Evolutionary conservation across 2,113 vertebrate genomes (phyloP).

Genomic region (Cyanoliseus patagonus): DNA sequence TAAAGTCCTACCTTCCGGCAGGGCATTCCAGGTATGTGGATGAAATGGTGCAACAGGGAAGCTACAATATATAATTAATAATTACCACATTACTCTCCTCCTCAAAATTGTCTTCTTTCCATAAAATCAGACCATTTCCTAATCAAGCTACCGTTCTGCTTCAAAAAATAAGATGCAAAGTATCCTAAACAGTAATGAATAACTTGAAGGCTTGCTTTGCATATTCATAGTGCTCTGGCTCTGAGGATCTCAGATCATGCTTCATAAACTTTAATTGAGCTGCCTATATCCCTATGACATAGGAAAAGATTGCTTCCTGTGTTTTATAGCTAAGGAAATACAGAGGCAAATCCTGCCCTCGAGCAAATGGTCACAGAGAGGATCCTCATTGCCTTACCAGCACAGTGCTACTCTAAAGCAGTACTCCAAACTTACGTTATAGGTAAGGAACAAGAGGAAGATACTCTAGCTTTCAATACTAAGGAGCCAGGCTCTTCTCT

Average conservation of each 20-base stretch:
- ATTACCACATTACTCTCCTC: background rate
- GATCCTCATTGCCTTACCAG: background rate
- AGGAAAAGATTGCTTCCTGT: conserved; percentile 20
- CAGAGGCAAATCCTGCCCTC: conserved; percentile 11
- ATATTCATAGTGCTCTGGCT: background rate
- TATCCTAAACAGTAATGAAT: background rate
- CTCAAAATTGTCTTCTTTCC: background rate
- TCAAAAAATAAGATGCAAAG: background rate
- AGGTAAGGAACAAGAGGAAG: background rate
- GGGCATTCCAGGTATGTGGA: background rate
- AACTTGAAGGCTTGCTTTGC: conserved; percentile 10
- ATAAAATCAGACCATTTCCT: background rate
- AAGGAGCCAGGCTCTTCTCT: background rate
- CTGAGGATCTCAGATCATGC: background rate
- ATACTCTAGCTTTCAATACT: background rate
- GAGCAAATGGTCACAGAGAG: background rate
- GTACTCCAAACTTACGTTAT: background rate
- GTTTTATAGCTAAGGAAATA: conserved; percentile 34
- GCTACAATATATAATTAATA: background rate
- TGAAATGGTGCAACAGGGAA: background rate
- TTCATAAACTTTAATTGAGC: conserved; percentile 54
- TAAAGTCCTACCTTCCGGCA: background rate
- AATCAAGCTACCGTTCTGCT: background rate
- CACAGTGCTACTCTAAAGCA: background rate
- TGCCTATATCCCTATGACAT: conserved; percentile 2